Base-by-base conservation (phyloP, 2,113 vertebrate genomes). In the Promerops cafer region DNA sequence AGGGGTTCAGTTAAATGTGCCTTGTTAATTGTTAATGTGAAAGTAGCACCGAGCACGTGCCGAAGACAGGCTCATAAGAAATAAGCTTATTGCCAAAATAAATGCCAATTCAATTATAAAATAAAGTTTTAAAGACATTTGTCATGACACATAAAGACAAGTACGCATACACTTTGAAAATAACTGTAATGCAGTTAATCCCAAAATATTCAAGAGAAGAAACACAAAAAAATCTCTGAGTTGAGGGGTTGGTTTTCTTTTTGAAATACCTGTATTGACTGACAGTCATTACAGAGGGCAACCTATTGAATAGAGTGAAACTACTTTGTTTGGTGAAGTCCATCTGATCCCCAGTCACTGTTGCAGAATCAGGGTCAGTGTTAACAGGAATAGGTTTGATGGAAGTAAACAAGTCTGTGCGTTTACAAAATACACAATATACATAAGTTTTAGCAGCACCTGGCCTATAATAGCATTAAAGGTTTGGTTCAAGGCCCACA, bases 11-110 rank as follows among this genome's bases (percentile, higher is more conserved):
- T 92, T 97, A 96, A 97, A 91, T 84, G 86, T n/a, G 31, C 64
- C 95, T 97, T 96, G 96, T 96, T 98, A 97, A 96, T 97, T 94
- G 88, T 92, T 96, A 85, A 82, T 93, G 80, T 96, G 88, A 75
- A 91, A 96, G 91, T 93, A 97, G 93, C 93, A 94, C 94, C 94
- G 94, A 97, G 78, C 61, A 76, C 1, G 11, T 96, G 96, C 93
- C 28, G 60, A 95, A 69, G 61, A 88, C 65, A 97, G 84, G 60
- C 92, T 97, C 42, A 13, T 85, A 86, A 97, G 91, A 93, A 94
- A 71, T 90, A 69, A 94, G 37, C 65, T 87, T 66, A 74, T 63
- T 97, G 96, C 86, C 97, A 97, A 97, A 87, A 97, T 89, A 96
- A 97, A 97, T 72, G 37, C 80, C 74, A 93, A 88, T 89, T 79